Evolutionary conservation across 2,797 vertebrate species (phyloP), one percentile per base, ranked within the genome.

Genomic region (Artibeus jamaicensis): DNA sequence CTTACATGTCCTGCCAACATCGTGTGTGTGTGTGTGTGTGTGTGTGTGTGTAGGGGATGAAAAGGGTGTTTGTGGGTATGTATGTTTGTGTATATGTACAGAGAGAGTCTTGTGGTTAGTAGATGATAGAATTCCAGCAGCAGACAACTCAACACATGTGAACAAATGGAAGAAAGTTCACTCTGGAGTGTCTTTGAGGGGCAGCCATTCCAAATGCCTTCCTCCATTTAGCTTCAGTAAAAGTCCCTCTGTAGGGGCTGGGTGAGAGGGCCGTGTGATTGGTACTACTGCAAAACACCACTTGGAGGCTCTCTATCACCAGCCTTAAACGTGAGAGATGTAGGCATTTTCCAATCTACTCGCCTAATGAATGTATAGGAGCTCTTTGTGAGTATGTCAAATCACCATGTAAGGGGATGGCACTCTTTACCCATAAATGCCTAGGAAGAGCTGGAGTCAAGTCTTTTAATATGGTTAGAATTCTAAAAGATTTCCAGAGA

Each of bases 1-100:
- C 97, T 93, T 91, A 93, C 91, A 15, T 32, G 94, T 94, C 96
- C 97, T 98, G 98, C 98, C 98, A 97, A 93, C 88, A 39, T 34
- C 0, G 2, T 71, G 68, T 90, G 59, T 44, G 78, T 82, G 55
- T 55, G 53, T 42, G 71, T n/a, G 88, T 81, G 57, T 55, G 65
- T 78, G 71, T 37, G n/a, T 89, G 96, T 91, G 93, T 53, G 15
- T 48, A 29, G 8, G 48, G 44, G 21, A 34, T 0, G 42, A 89
- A 86, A 70, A 84, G 57, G 73, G 42, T 50, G 79, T 39, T 44
- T 57, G 48, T 77, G 57, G 50, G 57, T 34, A 2, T 67, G 50
- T 48, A 18, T 68, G 11, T 53, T 6, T 79, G 21, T 85, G n/a
- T 9, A 9, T 65, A n/a, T 42, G 34, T 34, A 42, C 48, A 74